A percentile compares a stretch with the other conserved stretches of the same genome.
These are phyloP conservation scores for Thunnus thynnus DNA, from an alignment of 2,113 vertebrate species.

Conservation along the genomic window DNA sequence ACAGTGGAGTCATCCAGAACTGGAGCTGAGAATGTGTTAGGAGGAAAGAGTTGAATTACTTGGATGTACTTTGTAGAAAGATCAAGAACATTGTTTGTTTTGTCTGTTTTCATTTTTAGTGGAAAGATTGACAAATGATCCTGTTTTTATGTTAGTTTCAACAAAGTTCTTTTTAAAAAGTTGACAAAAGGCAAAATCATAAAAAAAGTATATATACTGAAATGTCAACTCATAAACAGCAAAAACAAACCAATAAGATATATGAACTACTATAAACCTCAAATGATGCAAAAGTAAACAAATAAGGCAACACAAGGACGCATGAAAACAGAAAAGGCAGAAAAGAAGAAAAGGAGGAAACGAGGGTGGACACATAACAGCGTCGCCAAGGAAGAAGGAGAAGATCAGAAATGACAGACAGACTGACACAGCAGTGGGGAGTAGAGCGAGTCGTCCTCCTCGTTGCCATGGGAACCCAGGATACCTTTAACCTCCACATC, in stretches of 20 bases:
- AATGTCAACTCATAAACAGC: neutral
- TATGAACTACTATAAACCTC: slow-evolving; percentile 19
- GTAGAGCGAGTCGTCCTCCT: slow-evolving; percentile 99
- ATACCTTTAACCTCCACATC: slow-evolving; percentile 99
- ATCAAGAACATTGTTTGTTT: neutral
- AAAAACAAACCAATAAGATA: neutral
- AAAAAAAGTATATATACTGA: neutral
- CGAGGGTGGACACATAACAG: slow-evolving; percentile 22
- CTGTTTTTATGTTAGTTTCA: neutral
- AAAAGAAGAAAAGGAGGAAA: slow-evolving; percentile 59
- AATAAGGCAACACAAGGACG: slow-evolving; percentile 63
- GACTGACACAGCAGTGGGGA: slow-evolving; percentile 99
- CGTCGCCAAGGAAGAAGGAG: slow-evolving; percentile 39
- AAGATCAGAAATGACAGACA: slow-evolving; percentile 90
- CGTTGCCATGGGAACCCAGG: slow-evolving; percentile 99
- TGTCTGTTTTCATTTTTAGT: neutral
- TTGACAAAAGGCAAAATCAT: neutral
- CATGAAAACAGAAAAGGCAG: slow-evolving; percentile 63
- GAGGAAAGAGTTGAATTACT: slow-evolving; percentile 48
- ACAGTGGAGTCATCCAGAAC: slow-evolving; percentile 96
- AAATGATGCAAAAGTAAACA: slow-evolving; percentile 36
- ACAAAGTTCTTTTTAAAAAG: neutral
- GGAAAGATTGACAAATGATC: neutral
- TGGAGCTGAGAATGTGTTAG: slow-evolving; percentile 87
- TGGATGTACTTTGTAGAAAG: slow-evolving; percentile 1